phyloP scores from a whole-genome alignment of 2,888 invertebrate genomes.

The Mythimna pallens region DNA sequence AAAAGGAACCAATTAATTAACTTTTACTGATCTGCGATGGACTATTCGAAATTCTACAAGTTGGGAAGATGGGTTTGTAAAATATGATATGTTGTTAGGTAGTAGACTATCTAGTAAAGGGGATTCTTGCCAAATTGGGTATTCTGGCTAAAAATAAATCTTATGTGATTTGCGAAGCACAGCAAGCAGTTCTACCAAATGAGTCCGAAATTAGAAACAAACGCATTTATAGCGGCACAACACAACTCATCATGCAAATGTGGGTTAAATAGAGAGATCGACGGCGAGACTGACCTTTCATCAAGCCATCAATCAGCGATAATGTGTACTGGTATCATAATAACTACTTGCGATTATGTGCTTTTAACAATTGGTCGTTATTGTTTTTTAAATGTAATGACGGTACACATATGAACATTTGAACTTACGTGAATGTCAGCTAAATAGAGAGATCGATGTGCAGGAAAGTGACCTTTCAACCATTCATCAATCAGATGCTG shows the following conservation, averaged over 20 bases:
- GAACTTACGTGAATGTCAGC: constrained; percentile 15
- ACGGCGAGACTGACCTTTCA: constrained; percentile 36
- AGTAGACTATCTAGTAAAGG: not conserved
- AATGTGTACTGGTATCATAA: constrained; percentile 1
- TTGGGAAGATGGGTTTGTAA: constrained; percentile 2
- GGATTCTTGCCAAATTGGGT: not conserved
- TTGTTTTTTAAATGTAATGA: constrained; percentile 30
- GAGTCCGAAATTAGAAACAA: not conserved
- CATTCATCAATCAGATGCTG: constrained; percentile 74
- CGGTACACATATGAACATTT: constrained; percentile 5
- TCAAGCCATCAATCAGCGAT: constrained; percentile 34
- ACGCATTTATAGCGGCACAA: not conserved
- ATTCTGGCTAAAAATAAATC: not conserved
- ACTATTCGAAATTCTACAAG: constrained; percentile 14
- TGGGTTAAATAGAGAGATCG: constrained; percentile 47
- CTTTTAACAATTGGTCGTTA: constrained; percentile 18
- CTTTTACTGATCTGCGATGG: constrained; percentile 29
- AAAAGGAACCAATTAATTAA: constrained; percentile 36
- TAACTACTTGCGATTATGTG: constrained; percentile 22
- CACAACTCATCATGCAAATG: constrained; percentile 29
- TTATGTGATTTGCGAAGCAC: not conserved
- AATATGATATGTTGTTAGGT: not conserved
- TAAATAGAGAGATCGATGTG: constrained; percentile 41
- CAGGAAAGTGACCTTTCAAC: constrained; percentile 72
- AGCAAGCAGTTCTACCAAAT: not conserved